phyloP scores from a whole-genome alignment of 2,797 vertebrate species.

The Phalanger gymnotis region DNA sequence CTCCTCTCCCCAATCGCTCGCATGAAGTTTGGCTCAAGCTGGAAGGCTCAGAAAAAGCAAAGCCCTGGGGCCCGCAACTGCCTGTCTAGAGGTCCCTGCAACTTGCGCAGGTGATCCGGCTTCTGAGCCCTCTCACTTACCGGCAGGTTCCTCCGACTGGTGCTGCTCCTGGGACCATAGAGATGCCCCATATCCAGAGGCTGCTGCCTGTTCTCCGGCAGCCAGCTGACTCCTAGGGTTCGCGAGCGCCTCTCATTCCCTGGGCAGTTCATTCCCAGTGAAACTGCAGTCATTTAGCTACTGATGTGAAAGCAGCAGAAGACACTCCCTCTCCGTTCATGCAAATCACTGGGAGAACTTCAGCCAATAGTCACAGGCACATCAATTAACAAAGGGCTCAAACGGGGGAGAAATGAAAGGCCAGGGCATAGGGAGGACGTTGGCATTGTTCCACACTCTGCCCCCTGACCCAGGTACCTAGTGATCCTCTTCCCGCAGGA shows the following conservation, averaged over 20 bases:
- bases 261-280: conserved; percentile 78
- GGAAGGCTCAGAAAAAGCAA: neutral
- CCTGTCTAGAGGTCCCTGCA: neutral
- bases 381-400: conserved; percentile 56
- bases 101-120: neutral
- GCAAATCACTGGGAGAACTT: conserved; percentile 75
- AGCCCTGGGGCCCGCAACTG: neutral
- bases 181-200: conserved; percentile 83
- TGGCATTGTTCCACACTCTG: neutral
- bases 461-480: no score
- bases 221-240: conserved; percentile 74
- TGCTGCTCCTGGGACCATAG: conserved; percentile 73
- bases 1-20: neutral
- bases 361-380: conserved; percentile 75
- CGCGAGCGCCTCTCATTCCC: conserved; percentile 74
- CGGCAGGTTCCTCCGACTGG: conserved; percentile 78
- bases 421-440: neutral
- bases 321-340: conserved; percentile 78
- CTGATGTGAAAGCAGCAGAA: conserved; percentile 53
- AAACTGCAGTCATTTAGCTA: conserved; percentile 76
- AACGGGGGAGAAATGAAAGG: neutral
- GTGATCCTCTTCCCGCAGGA: neutral
- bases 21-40: conserved; percentile 60
- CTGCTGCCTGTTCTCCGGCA: conserved; percentile 75
- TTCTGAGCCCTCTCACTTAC: conserved; percentile 71